Evolutionary conservation across 2,888 invertebrate genomes (phyloP).

Genomic region (Drosophila meridionalis): DNA sequence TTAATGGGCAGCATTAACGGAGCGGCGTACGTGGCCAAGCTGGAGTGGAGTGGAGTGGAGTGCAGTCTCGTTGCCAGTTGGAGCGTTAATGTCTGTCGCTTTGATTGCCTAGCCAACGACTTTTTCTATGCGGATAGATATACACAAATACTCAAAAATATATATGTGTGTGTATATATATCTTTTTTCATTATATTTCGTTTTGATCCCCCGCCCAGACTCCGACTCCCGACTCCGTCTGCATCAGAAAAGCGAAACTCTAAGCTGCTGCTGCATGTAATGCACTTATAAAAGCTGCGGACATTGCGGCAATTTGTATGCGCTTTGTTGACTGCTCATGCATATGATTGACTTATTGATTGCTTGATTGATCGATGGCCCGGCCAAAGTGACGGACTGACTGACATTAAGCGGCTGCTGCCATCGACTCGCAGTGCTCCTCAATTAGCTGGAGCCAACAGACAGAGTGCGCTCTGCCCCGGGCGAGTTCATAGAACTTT

Average conservation of each 20-base stretch:
- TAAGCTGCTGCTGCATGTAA: slow-evolving; percentile 39
- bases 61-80: neutral
- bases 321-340: slow-evolving; percentile 69
- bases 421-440: slow-evolving; percentile 44
- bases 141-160: neutral
- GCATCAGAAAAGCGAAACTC: slow-evolving; percentile 54
- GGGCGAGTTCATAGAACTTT: slow-evolving; percentile 67
- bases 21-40: slow-evolving; percentile 66
- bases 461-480: slow-evolving; percentile 40
- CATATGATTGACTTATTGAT: slow-evolving; percentile 79
- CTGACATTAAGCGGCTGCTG: slow-evolving; percentile 71
- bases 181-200: slow-evolving; percentile 19
- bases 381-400: slow-evolving; percentile 64
- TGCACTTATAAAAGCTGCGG: slow-evolving; percentile 61
- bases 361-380: slow-evolving; percentile 68
- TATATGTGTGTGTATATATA: slow-evolving; percentile 16
- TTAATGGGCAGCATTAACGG: slow-evolving; percentile 82
- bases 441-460: slow-evolving; percentile 65
- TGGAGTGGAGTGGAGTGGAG: neutral
- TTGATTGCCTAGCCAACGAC: slow-evolving; percentile 64
- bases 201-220: neutral
- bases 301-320: slow-evolving; percentile 75
- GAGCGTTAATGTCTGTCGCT: slow-evolving; percentile 67
- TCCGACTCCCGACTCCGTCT: neutral
- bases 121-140: slow-evolving; percentile 58